These are phyloP conservation scores for Agrotis clavis DNA, from an alignment of 2,888 invertebrate species.

Conservation along the genomic window DNA sequence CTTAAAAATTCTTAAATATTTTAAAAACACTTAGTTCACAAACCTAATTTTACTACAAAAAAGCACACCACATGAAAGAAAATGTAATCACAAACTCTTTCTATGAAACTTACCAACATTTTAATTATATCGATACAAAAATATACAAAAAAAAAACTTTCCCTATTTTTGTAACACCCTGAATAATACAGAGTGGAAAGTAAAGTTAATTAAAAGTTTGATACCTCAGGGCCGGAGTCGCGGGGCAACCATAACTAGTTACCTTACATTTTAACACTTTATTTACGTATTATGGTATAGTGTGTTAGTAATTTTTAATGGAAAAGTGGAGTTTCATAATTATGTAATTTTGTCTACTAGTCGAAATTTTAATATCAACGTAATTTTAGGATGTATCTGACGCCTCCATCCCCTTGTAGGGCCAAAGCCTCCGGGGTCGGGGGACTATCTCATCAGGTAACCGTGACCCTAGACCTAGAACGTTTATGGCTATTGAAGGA, in stretches of 20 bases:
- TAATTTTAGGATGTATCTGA: too few species aligned
- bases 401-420: too few species aligned
- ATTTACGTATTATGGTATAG: slow-evolving; percentile 17
- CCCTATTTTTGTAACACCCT: slow-evolving; percentile 46
- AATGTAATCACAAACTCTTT: neutral
- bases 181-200: slow-evolving; percentile 59
- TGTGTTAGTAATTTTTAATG: slow-evolving; percentile 11
- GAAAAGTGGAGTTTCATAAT: too few species aligned
- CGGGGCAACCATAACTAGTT: slow-evolving; percentile 37
- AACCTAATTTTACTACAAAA: too few species aligned
- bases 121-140: slow-evolving; percentile 48
- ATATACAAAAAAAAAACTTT: slow-evolving; percentile 42
- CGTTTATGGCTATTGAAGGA: too few species aligned
- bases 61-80: neutral
- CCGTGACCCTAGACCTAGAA: too few species aligned
- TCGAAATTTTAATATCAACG: too few species aligned
- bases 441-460: too few species aligned
- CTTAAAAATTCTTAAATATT: too few species aligned
- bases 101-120: slow-evolving; percentile 27
- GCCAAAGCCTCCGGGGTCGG: too few species aligned
- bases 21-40: too few species aligned
- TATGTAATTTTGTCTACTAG: too few species aligned
- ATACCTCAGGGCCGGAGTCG: slow-evolving; percentile 43
- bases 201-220: slow-evolving; percentile 68
- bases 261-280: slow-evolving; percentile 39